Evolutionary conservation across 2,797 vertebrate genomes (phyloP), one percentile per base, ranked within the genome.

Genomic region (Schizopygopsis malacanthus): DNA sequence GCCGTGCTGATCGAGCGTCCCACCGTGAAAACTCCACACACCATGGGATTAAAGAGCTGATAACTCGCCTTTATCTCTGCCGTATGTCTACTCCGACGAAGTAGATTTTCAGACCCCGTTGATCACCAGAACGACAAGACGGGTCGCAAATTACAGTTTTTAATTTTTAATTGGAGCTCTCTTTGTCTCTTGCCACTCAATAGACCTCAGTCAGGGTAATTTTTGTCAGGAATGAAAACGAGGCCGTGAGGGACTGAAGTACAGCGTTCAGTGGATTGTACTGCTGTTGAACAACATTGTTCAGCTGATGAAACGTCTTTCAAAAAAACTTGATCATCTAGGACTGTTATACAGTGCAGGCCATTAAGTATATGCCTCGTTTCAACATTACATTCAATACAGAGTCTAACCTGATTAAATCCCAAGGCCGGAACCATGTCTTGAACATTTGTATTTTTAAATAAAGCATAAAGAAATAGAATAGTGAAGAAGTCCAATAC

Each of bases 1-100:
- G 84, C 75, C 81, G 22, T 71, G 59, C 84, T 82, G 81, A 84
- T 82, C 82, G 78, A 54, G 86, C 78, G 59, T 69, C 87, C 86
- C n/a, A 79, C 87, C 39, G 67, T 52, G 87, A 83, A 50, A 83
- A 78, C 89, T 84, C 87, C 75, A 86, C 83, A 84, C 87, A 79
- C 87, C 83, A 85, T 86, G 89, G 87, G 81, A 87, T 90, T 88
- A 90, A 90, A 88, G 81, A 82, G 65, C 81, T 84, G 89, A 88
- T 87, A 79, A 86, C 81, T 88, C 59, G 8, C 82, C 77, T 82
- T 88, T 39, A 86, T 87, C 83, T 87, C 75, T 59, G 28, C 22
- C n/a, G 11, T 11, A 82, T 41, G 41, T 61, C 22, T 39, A 45
- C 16, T 72, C 79, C 0, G 3, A 15, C 16, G 0, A 73, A 61